Evolutionary conservation across 2,113 vertebrate genomes (phyloP).

Genomic region (Orcinus orca): DNA sequence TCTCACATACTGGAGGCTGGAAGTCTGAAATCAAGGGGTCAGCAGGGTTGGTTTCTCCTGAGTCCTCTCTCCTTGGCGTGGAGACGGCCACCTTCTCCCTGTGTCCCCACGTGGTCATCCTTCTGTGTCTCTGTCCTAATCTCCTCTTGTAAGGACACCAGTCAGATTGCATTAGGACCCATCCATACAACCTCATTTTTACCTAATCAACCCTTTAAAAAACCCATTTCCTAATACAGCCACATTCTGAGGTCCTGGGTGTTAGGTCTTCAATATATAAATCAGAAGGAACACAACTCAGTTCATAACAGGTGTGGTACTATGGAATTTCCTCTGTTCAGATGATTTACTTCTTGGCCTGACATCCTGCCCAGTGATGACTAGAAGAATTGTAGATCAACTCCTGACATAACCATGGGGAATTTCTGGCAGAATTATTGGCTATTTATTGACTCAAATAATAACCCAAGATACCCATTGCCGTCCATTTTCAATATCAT

Average conservation of each 20-base stretch:
- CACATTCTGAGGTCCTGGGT: not conserved
- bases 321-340: not conserved
- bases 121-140: not conserved
- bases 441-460: not conserved
- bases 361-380: not conserved
- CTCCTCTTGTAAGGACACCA: not conserved
- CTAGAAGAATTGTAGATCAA: not conserved
- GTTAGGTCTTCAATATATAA: not conserved
- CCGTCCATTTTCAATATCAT: too few relatives aligned
- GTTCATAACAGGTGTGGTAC: not conserved
- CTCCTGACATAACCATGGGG: not conserved
- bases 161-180: too few relatives aligned
- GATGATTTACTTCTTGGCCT: not conserved
- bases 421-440: not conserved
- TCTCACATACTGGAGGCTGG: not conserved
- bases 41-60: accelerated
- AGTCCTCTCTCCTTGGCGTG: not conserved
- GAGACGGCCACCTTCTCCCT: not conserved
- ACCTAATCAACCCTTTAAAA: not conserved
- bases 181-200: not conserved
- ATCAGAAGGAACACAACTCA: not conserved
- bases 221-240: not conserved
- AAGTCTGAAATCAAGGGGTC: not conserved
- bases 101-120: accelerated
- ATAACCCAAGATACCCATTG: not conserved